Base-by-base conservation (phyloP, 2,888 invertebrate species). In the Mycalesis mineus region DNA sequence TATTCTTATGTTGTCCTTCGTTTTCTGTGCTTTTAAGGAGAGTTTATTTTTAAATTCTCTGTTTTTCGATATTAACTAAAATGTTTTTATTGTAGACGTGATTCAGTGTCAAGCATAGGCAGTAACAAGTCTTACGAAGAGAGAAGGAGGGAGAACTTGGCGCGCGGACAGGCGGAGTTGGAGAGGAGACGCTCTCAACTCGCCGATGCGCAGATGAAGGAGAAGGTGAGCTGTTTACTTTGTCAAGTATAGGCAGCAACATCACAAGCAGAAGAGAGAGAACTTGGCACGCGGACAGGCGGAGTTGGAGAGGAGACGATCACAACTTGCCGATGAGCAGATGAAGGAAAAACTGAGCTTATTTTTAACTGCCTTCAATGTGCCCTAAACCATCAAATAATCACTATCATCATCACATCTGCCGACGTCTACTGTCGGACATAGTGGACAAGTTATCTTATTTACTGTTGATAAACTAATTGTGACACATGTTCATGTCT, bases 221-320 rank as follows among this genome's bases (percentile, higher is more conserved):
- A 99, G 74, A 93, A 92, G 73, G 90, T 90, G n/a, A n/a, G n/a
- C n/a, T n/a, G n/a, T n/a, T n/a, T n/a, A n/a, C n/a, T n/a, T n/a
- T 84, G 0, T 74, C 82, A 0, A 88, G 88, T 0, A 77, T 70
- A 0, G 74, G 76, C 15, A 87, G 87, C 49, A 73, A 84, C 58
- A 93, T 94, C 97, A 0, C 98, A 98, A 84, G 99, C 99, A 78
- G 99, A 99, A 99, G 2, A 94, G 97, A 76, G 98, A 99, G 86
- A 99, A 99, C 86, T 97, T 97, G 87, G 98, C 98, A 65, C 95
- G 98, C 66, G 99, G 99, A 0, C 98, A 99, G 79, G 98, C 98
- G 0, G 99, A 99, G 83, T 82, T 99, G 57, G 99, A 99, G 76
- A 88, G 97, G 33, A 88, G 99, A 42, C 91, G 99, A 29, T 95